These are phyloP conservation scores for Selene dorsalis DNA, from an alignment of 2,797 vertebrate genomes.

Conservation along the genomic window DNA sequence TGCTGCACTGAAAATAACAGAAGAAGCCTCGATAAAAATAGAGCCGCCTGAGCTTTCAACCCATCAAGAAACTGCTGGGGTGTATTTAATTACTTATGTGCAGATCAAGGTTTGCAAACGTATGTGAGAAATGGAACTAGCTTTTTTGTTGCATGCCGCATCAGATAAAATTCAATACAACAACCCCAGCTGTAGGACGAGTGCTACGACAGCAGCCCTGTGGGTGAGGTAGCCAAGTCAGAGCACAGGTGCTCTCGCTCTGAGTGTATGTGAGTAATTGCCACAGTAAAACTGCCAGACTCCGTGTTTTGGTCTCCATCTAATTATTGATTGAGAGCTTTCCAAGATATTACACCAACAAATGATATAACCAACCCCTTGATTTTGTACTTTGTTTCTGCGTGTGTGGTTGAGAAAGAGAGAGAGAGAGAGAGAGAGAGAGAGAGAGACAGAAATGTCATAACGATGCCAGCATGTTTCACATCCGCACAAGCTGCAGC, in stretches of 20 bases:
- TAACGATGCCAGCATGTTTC: neutral
- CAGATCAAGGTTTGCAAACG: slow-evolving; percentile 18
- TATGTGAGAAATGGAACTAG: neutral
- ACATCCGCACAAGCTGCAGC: slow-evolving; percentile 1
- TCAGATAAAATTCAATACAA: slow-evolving; percentile 24
- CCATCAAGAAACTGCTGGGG: slow-evolving; percentile 13
- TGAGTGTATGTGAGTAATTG: slow-evolving; percentile 44
- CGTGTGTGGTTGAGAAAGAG: too few relatives aligned
- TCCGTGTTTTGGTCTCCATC: slow-evolving; percentile 37
- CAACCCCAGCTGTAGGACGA: neutral
- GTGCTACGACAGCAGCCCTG: neutral
- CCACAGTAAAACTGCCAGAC: slow-evolving; percentile 41
- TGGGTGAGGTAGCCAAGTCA: slow-evolving; percentile 21
- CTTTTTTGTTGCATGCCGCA: slow-evolving; percentile 2
- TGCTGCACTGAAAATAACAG: too few relatives aligned
- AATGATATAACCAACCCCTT: slow-evolving; percentile 25
- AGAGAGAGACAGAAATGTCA: slow-evolving; percentile 2
- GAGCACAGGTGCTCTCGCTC: slow-evolving; percentile 27
- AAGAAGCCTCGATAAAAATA: neutral
- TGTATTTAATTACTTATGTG: slow-evolving; percentile 29
- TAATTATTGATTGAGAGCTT: slow-evolving; percentile 57
- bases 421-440: slow-evolving; percentile 15
- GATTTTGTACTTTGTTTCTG: slow-evolving; percentile 16
- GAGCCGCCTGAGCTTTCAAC: slow-evolving; percentile 25
- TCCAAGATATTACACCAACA: slow-evolving; percentile 50